Evolutionary conservation across 2,113 vertebrate genomes (phyloP).

Genomic region (Anoura caudifer): DNA sequence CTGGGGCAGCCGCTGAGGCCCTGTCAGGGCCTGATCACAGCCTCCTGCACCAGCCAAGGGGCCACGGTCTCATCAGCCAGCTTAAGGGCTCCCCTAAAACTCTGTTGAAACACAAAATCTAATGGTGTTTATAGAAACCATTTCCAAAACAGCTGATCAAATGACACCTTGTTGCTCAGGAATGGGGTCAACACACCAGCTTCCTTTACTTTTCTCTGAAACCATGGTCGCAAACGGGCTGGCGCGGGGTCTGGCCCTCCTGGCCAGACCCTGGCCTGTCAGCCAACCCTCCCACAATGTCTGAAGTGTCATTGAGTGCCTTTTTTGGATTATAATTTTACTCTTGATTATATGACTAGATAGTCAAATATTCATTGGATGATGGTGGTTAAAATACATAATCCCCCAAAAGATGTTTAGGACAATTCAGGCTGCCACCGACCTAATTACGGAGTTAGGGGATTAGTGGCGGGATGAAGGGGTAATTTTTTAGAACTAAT

Average conservation of each 20-base stretch:
- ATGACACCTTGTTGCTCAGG: background rate
- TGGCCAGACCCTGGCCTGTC: background rate
- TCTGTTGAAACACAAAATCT: background rate
- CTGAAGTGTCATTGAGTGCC: constrained; percentile 81
- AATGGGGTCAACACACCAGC: background rate
- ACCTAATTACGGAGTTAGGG: constrained; percentile 81
- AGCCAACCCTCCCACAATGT: constrained; percentile 69
- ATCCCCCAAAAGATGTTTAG: constrained; percentile 85
- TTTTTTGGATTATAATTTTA: constrained; percentile 83
- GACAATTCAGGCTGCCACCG: constrained; percentile 82
- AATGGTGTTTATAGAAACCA: background rate
- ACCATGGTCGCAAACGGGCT: background rate
- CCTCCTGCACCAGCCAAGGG: background rate
- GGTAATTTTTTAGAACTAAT: constrained; percentile 67
- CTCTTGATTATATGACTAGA: constrained; percentile 82
- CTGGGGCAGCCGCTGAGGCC: background rate
- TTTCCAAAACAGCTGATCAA: background rate
- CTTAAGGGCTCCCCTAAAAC: background rate
- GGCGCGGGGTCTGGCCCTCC: constrained; percentile 53
- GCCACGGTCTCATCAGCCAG: background rate
- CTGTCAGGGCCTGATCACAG: rapidly evolving
- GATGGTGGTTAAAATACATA: constrained; percentile 86
- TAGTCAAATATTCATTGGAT: constrained; percentile 81
- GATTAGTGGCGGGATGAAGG: constrained; percentile 78
- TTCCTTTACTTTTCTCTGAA: background rate